Evolutionary conservation across 2,888 invertebrate species (phyloP), one percentile per base, ranked within the genome.

Genomic region (Vanessa cardui): DNA sequence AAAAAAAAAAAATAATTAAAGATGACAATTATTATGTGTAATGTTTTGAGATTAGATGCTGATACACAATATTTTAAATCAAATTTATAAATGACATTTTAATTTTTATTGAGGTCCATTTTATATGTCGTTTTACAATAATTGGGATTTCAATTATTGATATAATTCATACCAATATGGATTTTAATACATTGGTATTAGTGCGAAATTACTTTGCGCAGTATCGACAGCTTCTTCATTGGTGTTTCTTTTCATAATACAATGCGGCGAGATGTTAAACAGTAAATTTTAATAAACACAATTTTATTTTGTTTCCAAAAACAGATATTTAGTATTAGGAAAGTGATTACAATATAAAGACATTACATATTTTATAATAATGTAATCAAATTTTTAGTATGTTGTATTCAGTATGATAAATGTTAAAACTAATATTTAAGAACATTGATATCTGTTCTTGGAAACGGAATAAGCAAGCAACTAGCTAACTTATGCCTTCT

Each of bases 151-250:
- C 16, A 6, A 31, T 18, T 46, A 18, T 31, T 31, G 15, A 54
- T 2, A 16, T 50, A 26, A n/a, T 49, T 49, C 21, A 50, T 21
- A 26, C 52, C 52, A 54, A 45, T 45, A 49, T 71, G 52, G 62
- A 62, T 49, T 56, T 60, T 21, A 21, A 58, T 63, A 56, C 47
- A 68, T 26, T 49, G 33, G n/a, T 20, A 33, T 31, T 45, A 58
- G 47, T 63, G 65, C 64, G 59, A 54, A 54, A 31, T 62, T 49
- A 21, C 33, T 58, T 74, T 73, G 74, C 72, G 73, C 70, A 69
- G 45, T 69, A 68, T 66, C 61, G 74, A 74, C 73, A 73, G 74
- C 72, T 73, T 65, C 33, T 62, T 64, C 64, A 46, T 69, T 71
- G 69, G 65, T 64, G 66, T 71, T 66, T 66, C 59, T 46, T 70